These are phyloP conservation scores for Tetrapedia diversipes DNA, from an alignment of 2,888 invertebrate genomes.

Conservation along the genomic window DNA sequence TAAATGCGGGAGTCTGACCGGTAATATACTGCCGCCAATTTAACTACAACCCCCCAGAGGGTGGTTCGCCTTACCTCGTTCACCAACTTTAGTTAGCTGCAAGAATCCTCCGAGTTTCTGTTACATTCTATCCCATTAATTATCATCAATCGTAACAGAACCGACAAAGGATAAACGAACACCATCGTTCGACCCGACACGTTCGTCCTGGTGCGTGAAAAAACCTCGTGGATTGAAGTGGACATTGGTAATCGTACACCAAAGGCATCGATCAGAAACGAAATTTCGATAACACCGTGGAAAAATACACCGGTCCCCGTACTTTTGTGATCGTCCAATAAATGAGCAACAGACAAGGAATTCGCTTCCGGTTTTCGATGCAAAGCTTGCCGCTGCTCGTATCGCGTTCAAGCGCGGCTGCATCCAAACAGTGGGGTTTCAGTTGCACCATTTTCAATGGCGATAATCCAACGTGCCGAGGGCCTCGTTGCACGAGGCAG, in stretches of 20 bases:
- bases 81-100: slow-evolving; percentile 45
- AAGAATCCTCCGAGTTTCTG: slow-evolving; percentile 46
- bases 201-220: neutral
- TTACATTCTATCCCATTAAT: slow-evolving; percentile 13
- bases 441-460: slow-evolving; percentile 81
- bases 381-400: slow-evolving; percentile 69
- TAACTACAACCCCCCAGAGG: slow-evolving; percentile 81
- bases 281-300: slow-evolving; percentile 34
- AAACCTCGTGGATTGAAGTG: slow-evolving; percentile 1
- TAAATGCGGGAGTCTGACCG: slow-evolving; percentile 81
- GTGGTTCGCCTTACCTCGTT: slow-evolving; percentile 75
- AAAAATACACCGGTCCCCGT: slow-evolving; percentile 42
- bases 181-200: neutral
- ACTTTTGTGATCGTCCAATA: slow-evolving; percentile 61
- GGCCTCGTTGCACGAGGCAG: slow-evolving; percentile 74
- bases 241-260: slow-evolving; percentile 30
- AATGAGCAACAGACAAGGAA: slow-evolving; percentile 67
- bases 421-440: slow-evolving; percentile 81
- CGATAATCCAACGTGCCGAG: slow-evolving; percentile 78
- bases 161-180: neutral
- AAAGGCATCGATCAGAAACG: slow-evolving; percentile 29
- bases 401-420: slow-evolving; percentile 82
- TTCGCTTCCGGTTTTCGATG: slow-evolving; percentile 75
- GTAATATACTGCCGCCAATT: slow-evolving; percentile 83
- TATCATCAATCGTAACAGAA: slow-evolving; percentile 18